Evolutionary conservation across 2,797 vertebrate species (phyloP), one percentile per base, ranked within the genome.

Genomic region (Chrysocyon brachyurus): DNA sequence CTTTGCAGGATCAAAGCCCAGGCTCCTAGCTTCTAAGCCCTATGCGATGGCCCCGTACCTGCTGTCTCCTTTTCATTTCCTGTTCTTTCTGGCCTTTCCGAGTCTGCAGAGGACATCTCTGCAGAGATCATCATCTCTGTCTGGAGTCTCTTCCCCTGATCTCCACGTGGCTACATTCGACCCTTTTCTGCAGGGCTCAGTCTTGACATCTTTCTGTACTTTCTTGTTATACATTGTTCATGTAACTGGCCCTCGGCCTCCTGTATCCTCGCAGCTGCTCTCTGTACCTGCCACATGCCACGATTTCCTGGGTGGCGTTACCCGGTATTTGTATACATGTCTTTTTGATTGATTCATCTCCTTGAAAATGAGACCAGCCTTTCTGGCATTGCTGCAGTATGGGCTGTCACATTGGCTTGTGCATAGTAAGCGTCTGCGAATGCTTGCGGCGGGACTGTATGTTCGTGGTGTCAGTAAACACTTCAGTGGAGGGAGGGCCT

Each of bases 21-120:
- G n/a, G 24, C 24, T 63, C 9, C 12, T 12, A 10, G 64, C 8
- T 22, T 33, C 77, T 24, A 49, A 68, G 57, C 40, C n/a, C 16
- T 33, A 0, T 11, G 3, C 6, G 36, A 72, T 2, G 19, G 17
- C 31, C 10, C 28, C 6, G 0, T 15, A 4, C 33, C 81, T 83
- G 73, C 40, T 4, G 1, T 36, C 56, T 5, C n/a, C 33, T 33
- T 33, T n/a, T 3, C 22, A 9, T 56, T 66, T 68, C 33, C 36
- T 24, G 0, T 64, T 59, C 64, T 68, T 87, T 31, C 64, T 61
- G 19, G 75, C 52, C 86, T 77, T 75, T 21, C n/a, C 31, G 54
- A 5, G 7, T 24, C 84, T 28, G 0, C 1, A 3, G 7, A 5
- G 26, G 16, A 28, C 15, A 1, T 17, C 17, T 46, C 77, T 22